A percentile compares a stretch with the other conserved stretches of the same genome.
phyloP scores from a whole-genome alignment of 2,888 invertebrate species.

The Coenonympha glycerion region DNA sequence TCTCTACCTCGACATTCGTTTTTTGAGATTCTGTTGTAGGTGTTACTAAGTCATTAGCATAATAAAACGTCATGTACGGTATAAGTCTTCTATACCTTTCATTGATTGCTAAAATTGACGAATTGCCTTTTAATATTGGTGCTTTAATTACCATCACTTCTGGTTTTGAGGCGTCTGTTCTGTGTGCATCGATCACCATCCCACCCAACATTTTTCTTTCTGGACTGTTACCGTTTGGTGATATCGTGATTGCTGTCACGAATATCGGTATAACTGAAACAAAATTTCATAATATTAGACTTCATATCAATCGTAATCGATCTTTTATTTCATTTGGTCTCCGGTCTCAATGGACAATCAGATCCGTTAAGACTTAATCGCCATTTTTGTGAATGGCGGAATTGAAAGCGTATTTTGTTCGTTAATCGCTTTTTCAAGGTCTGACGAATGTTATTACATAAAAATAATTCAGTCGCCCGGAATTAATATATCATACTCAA shows the following conservation, averaged over 20 bases:
- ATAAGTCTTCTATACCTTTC: conserved; percentile 86
- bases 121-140: conserved; percentile 35
- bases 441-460: conserved; percentile 33
- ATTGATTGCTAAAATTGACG: conserved; percentile 66
- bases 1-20: conserved; percentile 57
- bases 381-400: conserved; percentile 59
- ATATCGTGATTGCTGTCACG: conserved; percentile 60
- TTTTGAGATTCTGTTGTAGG: conserved; percentile 49
- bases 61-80: conserved; percentile 89
- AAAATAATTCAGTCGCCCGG: conserved; percentile 7
- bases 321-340: background rate
- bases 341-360: background rate
- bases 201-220: conserved; percentile 62
- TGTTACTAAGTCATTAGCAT: conserved; percentile 76
- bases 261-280: conserved; percentile 61
- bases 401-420: conserved; percentile 44
- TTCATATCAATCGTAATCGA: too few relatives aligned
- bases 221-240: conserved; percentile 71
- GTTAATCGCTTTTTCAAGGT: conserved; percentile 43
- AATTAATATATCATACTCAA: conserved; percentile 8
- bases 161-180: conserved; percentile 40
- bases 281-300: too few relatives aligned
- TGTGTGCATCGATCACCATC: conserved; percentile 53
- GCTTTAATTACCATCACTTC: conserved; percentile 26
- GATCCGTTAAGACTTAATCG: background rate